Conservation (phyloP, 2,113 vertebrate genomes). For the Leucopsar rothschildi region DNA sequence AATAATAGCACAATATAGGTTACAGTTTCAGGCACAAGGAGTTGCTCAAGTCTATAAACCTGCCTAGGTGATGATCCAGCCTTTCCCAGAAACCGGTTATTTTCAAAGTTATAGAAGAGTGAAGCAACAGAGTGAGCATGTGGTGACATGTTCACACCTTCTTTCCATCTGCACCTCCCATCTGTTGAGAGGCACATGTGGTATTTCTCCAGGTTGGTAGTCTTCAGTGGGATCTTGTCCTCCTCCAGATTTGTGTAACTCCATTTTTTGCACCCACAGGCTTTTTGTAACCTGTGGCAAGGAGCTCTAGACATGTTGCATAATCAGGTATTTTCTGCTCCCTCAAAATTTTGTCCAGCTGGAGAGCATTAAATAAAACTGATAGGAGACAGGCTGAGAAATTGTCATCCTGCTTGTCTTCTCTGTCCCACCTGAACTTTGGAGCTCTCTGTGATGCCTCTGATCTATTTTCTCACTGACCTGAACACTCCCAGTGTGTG, state of each 20-base stretch:
- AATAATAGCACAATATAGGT: background rate
- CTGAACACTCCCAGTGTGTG: accelerated
- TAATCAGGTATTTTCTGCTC: background rate
- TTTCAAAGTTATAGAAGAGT: background rate
- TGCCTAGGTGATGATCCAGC: background rate
- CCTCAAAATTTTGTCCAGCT: background rate
- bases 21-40: background rate
- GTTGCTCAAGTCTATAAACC: background rate
- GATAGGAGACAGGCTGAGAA: background rate
- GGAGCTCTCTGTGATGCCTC: background rate
- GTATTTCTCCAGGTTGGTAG: background rate
- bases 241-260: background rate
- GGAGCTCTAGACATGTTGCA: background rate
- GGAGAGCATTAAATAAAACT: background rate
- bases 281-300: background rate
- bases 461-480: accelerated
- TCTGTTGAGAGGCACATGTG: background rate
- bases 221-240: background rate
- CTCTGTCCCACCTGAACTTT: background rate
- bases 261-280: background rate
- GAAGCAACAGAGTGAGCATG: background rate
- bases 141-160: background rate
- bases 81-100: background rate
- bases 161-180: background rate
- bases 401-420: background rate